A percentile compares a stretch with the other conserved stretches of the same genome.
These are phyloP conservation scores for Drosophila maculinotata DNA, from an alignment of 2,888 invertebrate genomes.

Conservation along the genomic window DNA sequence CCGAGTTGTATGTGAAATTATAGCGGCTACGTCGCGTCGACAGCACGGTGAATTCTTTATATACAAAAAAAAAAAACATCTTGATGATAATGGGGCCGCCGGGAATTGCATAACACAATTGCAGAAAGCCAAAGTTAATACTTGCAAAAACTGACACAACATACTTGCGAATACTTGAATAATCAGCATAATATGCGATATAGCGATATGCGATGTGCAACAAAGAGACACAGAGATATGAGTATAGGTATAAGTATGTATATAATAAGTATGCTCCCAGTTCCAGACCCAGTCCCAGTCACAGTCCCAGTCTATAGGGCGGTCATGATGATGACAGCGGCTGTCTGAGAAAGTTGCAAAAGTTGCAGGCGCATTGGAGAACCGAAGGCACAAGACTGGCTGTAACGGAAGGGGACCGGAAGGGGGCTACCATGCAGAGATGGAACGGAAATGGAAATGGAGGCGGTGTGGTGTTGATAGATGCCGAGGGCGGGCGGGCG, in stretches of 20 bases:
- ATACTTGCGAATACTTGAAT: constrained; percentile 67
- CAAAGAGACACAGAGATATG: constrained; percentile 36
- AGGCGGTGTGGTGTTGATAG: constrained; percentile 19
- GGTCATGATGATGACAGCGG: constrained; percentile 57
- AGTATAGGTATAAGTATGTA: constrained; percentile 5
- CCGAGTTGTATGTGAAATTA: constrained; percentile 57
- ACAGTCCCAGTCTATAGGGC: constrained; percentile 38
- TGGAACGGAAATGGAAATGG: constrained; percentile 45
- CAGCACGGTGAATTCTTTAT: constrained; percentile 55
- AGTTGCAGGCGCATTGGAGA: constrained; percentile 50
- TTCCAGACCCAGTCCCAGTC: constrained; percentile 2
- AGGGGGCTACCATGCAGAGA: constrained; percentile 18
- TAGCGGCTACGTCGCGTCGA: constrained; percentile 35
- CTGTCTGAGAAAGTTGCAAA: constrained; percentile 76
- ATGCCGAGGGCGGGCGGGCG: background rate
- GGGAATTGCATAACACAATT: constrained; percentile 62
- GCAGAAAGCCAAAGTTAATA: constrained; percentile 54
- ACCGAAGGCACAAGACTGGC: constrained; percentile 3
- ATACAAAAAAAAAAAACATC: constrained; percentile 33
- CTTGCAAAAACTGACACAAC: constrained; percentile 66
- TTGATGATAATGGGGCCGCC: constrained; percentile 56
- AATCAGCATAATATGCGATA: constrained; percentile 74
- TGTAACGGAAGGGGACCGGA: constrained; percentile 4
- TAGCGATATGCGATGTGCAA: constrained; percentile 48
- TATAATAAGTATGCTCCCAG: constrained; percentile 12